Evolutionary conservation across 2,797 vertebrate genomes (phyloP), one percentile per base, ranked within the genome.

Genomic region (Odontamblyopus rebecca): DNA sequence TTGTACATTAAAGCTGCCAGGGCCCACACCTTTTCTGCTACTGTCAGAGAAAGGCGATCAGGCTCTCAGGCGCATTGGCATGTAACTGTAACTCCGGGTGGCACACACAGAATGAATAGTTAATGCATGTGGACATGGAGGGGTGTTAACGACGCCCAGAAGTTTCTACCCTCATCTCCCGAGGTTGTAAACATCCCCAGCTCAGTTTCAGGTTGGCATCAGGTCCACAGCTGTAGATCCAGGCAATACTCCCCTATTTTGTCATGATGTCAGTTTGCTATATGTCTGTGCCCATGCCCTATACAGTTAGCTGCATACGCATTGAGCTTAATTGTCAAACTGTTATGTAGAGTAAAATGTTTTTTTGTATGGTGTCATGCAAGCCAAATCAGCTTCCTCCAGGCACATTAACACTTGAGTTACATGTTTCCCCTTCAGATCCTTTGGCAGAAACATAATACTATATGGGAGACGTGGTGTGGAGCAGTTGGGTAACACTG

Each of bases 21-120:
- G 79, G 84, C 87, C 88, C 84, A 91, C 90, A 92, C 88, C 89
- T 91, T 91, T 90, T 88, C 82, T 89, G 84, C 84, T 77, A 85
- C 89, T 89, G 90, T 88, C 85, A 88, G 85, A 91, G 94, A 93
- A 94, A 95, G 89, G 87, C 65, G 93, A 94, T 93, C 91, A 86
- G 85, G 88, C 83, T 88, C 86, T 90, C 80, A 79, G 91, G 89
- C 91, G 85, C 88, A 69, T 72, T 91, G 90, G 89, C 90, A 89
- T 89, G 93, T 94, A 94, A 93, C 92, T 91, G 93, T 93, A 94
- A 94, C 93, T 94, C 83, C 82, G 88, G 92, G 91, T 94, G 93
- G 92, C 93, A 93, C 94, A 92, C 88, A 89, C 87, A 85, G 86
- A 85, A 94, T 95, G 89, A 94, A 94, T 94, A 92, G 85, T 94